Base-by-base conservation (phyloP, 2,888 invertebrate genomes). In the Sicus ferrugineus region DNA sequence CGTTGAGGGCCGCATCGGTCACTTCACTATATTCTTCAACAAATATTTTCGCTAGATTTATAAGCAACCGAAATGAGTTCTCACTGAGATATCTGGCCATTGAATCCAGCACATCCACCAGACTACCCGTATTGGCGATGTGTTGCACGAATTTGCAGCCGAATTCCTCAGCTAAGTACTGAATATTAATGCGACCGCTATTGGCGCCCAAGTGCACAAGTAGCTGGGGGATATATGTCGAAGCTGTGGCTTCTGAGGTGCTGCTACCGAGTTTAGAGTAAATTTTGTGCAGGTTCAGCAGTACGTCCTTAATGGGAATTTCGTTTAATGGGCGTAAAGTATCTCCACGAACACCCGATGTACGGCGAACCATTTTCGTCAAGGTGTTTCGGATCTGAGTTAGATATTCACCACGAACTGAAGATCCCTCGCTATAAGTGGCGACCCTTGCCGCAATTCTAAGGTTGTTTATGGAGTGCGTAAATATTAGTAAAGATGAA, bases 401-500 rank as follows among this genome's bases (percentile, higher is more conserved):
- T 4, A 76, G 76, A 3, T 82, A 62, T 0, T 73, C 77, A 0
- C 70, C 68, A 2, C 82, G 77, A 19, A 83, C 69, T 19, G 74
- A 75, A 11, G 74, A 73, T 30, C 80, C 77, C 59, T 76, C 73
- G 26, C 68, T 68, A 48, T 70, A 62, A 9, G 64, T 59, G 19
- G 74, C 63, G n/a, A n/a, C 5, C 28, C 77, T 78, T 11, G 78
- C 72, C 31, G 79, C 79, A 16, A 81, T 70, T 31, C 79, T 56
- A 48, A 84, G 81, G 70, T 84, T 84, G 70, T 76, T 80, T 3
- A 79, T 75, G 46, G 83, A 83, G 71, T 84, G 80, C 0, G 84
- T 84, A 62, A 84, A 79, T 2, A 84, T 70, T 26, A 80, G 75
- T 50, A 84, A 69, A 2, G 83, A 84, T 23, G 81, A 77, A 9